Conservation (phyloP, 2,113 vertebrate genomes). For the Cercopithecus mona region DNA sequence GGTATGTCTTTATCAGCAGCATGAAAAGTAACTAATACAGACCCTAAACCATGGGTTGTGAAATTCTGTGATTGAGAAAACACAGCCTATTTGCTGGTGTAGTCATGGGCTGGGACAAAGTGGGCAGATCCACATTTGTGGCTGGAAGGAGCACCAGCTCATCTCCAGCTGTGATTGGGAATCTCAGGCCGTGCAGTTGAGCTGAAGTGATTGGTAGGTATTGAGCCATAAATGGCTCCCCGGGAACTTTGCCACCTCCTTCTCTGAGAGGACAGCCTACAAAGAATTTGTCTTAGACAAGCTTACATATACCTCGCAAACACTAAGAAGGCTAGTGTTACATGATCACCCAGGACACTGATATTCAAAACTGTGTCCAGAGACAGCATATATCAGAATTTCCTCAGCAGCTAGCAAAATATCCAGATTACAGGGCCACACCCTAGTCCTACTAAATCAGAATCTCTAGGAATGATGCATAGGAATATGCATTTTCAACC, state of each 20-base stretch:
- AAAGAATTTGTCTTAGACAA: not conserved
- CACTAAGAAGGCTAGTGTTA: not conserved
- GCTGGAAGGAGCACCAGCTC: not conserved
- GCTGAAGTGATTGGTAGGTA: not conserved
- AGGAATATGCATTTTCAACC: not conserved
- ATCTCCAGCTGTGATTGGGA: not conserved
- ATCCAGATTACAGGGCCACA: not conserved
- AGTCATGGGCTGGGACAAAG: not conserved
- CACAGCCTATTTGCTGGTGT: not conserved
- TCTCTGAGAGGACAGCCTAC: not conserved
- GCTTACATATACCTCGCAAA: not conserved
- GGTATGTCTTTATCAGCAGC: too few species aligned
- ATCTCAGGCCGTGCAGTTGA: not conserved
- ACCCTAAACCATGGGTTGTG: not conserved
- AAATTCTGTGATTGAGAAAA: not conserved
- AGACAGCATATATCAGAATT: not conserved
- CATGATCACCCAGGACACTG: not conserved
- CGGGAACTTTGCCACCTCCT: not conserved
- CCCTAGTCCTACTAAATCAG: not conserved
- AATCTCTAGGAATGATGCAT: not conserved
- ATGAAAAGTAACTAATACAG: too few species aligned
- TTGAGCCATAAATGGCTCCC: not conserved
- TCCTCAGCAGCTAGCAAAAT: not conserved
- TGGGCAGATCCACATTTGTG: not conserved
- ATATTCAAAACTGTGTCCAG: not conserved